phyloP scores from a whole-genome alignment of 2,113 vertebrate genomes.

The Charina bottae region DNA sequence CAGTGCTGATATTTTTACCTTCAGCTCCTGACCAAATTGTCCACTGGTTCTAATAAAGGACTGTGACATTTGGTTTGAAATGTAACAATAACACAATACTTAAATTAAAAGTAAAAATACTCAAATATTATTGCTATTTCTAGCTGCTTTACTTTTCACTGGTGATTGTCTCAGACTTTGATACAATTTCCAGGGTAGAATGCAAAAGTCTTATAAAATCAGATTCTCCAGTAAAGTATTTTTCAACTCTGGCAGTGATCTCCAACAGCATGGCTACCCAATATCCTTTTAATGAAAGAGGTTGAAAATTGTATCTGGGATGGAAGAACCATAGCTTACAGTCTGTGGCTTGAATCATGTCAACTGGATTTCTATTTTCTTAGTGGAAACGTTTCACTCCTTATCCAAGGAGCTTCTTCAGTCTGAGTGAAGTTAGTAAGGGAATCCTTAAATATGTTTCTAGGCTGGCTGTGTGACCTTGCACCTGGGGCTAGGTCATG shows the following conservation, averaged over 20 bases:
- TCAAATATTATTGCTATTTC: not conserved
- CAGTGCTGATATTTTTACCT: not conserved
- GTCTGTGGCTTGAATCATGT: too few relatives aligned
- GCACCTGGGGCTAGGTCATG: too few relatives aligned
- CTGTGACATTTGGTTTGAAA: not conserved
- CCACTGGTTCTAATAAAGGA: not conserved
- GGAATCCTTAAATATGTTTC: too few relatives aligned
- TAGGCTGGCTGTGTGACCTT: too few relatives aligned
- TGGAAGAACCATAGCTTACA: not conserved
- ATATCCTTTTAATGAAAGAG: not conserved
- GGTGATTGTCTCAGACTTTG: not conserved
- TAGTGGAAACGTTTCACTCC: too few relatives aligned
- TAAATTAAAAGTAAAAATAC: not conserved
- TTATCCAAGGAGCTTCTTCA: too few relatives aligned
- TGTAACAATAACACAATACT: not conserved
- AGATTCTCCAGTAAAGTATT: not conserved
- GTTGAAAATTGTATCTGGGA: not conserved
- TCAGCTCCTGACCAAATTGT: not conserved
- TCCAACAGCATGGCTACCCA: not conserved
- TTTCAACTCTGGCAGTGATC: not conserved
- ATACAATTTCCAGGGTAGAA: not conserved
- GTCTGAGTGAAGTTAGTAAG: too few relatives aligned
- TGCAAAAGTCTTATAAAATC: not conserved
- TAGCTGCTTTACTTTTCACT: not conserved
- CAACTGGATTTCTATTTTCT: too few relatives aligned